Evolutionary conservation across 2,797 vertebrate genomes (phyloP), one percentile per base, ranked within the genome.

Genomic region (Otus scops): DNA sequence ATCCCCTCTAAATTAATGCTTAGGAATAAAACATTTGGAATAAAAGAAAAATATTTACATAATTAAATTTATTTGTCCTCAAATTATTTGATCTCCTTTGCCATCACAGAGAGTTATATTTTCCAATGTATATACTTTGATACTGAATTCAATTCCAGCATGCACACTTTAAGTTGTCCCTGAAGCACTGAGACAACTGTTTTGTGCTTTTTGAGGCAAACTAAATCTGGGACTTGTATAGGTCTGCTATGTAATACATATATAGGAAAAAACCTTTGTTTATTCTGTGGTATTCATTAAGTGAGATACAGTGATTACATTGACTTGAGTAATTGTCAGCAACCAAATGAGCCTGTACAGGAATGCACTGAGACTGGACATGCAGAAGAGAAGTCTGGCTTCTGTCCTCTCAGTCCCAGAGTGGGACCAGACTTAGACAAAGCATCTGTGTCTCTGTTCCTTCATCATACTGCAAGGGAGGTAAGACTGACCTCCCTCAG

Each of bases 1-100:
- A 84, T 81, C 34, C 65, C 23, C 16, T 83, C 81, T 75, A 93
- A 95, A 88, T 89, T 88, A 94, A 92, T 93, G 93, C 61, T 86
- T 85, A 93, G 89, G 75, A 94, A 79, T 20, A 88, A 95, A 95
- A 79, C 7, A 26, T 83, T 75, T 89, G 20, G 50, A 93, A 83
- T 64, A 39, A 83, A 89, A 92, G 11, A 68, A 88, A 68, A 77
- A 51, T 68, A 78, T 79, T 70, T 92, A 53, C 0, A 0, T 87
- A 92, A 93, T 92, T 77, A 80, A 79, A 71, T 87, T 85, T 81
- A 20, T 71, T 85, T 85, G 56, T 59, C 60, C 68, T 76, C 48
- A 59, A 61, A 93, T 91, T 89, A 76, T 85, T 84, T 91, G 71
- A 65, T 89, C 71, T 95, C 43, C 53, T 94, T 71, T 94, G 64